These are phyloP conservation scores for Perizoma affinitatum DNA, from an alignment of 2,888 invertebrate species.

Conservation along the genomic window DNA sequence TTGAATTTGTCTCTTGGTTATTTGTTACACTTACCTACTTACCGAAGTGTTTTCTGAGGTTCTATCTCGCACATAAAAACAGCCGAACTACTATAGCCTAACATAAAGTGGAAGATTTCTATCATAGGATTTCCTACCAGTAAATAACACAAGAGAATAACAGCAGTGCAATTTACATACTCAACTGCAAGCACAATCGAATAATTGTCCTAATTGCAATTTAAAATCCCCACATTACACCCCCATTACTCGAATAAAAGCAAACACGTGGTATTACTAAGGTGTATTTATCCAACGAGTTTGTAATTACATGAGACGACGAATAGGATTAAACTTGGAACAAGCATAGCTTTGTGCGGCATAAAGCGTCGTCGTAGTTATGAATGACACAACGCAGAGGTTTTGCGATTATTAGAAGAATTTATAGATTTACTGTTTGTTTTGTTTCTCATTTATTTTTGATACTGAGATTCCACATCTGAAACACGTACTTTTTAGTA, in stretches of 20 bases:
- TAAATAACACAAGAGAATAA: slow-evolving; percentile 7
- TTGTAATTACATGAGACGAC: slow-evolving; percentile 13
- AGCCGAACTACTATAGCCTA: too few relatives aligned
- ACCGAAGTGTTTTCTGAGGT: neutral
- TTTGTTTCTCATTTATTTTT: too few relatives aligned
- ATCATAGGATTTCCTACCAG: neutral
- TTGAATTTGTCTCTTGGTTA: slow-evolving; percentile 6
- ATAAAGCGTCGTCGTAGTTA: slow-evolving; percentile 34
- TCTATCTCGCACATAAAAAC: too few relatives aligned
- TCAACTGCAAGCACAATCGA: slow-evolving; percentile 18
- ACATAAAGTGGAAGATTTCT: neutral
- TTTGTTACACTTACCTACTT: neutral
- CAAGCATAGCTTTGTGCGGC: neutral
- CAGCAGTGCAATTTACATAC: slow-evolving; percentile 28
- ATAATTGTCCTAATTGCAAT: slow-evolving; percentile 28
- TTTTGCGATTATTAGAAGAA: too few relatives aligned
- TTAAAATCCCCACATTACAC: slow-evolving; percentile 30
- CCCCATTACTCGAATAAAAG: slow-evolving; percentile 34
- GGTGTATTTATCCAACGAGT: slow-evolving; percentile 22
- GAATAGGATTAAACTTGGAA: neutral
- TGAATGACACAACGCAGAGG: too few relatives aligned
- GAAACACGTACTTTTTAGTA: too few relatives aligned
- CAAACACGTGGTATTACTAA: slow-evolving; percentile 34
- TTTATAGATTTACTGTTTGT: too few relatives aligned
- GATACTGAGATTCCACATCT: too few relatives aligned